Evolutionary conservation across 2,888 invertebrate species (phyloP).

Genomic region (Sceliomorpha sp.): DNA sequence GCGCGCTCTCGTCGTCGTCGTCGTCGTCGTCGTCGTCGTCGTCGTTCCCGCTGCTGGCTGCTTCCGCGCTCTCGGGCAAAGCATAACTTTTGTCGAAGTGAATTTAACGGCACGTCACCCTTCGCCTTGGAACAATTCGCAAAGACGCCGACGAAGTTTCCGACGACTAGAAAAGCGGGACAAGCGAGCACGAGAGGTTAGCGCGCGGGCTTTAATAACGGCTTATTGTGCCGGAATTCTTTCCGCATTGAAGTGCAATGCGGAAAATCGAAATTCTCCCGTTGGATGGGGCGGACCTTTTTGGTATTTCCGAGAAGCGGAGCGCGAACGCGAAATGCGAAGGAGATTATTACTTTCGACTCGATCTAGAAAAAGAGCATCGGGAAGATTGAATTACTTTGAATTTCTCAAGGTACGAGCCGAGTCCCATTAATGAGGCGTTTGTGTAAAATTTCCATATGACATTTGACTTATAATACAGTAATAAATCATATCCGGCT

Average conservation of each 20-base stretch:
- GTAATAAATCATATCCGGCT: no score
- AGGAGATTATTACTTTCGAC: conserved; percentile 42
- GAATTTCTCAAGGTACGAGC: conserved; percentile 16
- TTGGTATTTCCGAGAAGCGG: conserved; percentile 26
- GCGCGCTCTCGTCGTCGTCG: conserved; percentile 36
- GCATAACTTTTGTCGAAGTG: conserved; percentile 42
- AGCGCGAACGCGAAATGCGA: conserved; percentile 22
- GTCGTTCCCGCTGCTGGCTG: conserved; percentile 17
- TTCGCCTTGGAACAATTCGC: conserved; percentile 59
- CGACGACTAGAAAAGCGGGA: conserved; percentile 47
- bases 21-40: no score
- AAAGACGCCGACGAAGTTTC: conserved; percentile 50
- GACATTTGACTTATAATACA: no score
- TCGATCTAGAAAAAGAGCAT: conserved; percentile 24
- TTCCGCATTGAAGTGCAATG: conserved; percentile 64
- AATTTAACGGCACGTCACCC: conserved; percentile 38
- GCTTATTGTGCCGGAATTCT: conserved; percentile 60
- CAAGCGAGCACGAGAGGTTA: conserved; percentile 55
- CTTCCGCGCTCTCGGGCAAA: conserved; percentile 31
- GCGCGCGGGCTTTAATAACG: conserved; percentile 65
- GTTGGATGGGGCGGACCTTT: conserved; percentile 25
- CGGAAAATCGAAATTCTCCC: conserved; percentile 55
- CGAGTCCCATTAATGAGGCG: conserved; percentile 17
- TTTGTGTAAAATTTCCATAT: conserved; percentile 1
- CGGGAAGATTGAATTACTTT: conserved; percentile 23